Evolutionary conservation across 2,113 vertebrate genomes (phyloP), one percentile per base, ranked within the genome.

Genomic region (Prunella himalayana): DNA sequence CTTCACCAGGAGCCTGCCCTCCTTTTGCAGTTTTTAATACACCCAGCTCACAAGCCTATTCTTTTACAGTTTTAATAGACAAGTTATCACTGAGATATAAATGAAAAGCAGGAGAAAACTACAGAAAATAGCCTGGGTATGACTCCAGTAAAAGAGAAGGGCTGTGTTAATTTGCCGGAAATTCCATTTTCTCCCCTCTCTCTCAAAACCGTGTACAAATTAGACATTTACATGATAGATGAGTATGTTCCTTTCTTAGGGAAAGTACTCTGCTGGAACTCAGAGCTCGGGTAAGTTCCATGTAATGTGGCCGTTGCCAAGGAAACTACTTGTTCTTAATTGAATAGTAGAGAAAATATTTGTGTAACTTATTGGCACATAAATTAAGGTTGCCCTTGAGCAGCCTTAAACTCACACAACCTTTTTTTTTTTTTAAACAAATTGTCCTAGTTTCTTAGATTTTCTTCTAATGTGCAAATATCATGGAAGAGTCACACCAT

Each of bases 291-390:
- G 65, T 96, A 92, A 92, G 93, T 97, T 95, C 69, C 75, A 92
- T 95, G 90, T 95, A 97, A 95, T 95, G 95, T 89, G 94, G 81
- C 35, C 3, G 94, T 97, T 96, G 93, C 90, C 95, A 95, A 91
- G 97, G 96, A 94, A 96, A 97, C 96, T 92, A 41, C 90, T 96
- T 97, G 95, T 97, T 97, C 97, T 97, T 97, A 96, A 97, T 93
- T 97, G 96, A 97, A 97, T 86, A 93, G 95, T 86, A 97, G 96
- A 97, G 97, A 97, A 97, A 97, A 97, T 97, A 97, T 97, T 97
- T 97, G 96, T 97, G 92, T 92, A 97, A 96, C 96, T 97, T 97
- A 97, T 97, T 97, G 96, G 94, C 96, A 97, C 94, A 97, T 97
- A 97, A 97, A 97, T 97, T 97, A 97, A 95, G 90, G 71, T 92